These are phyloP conservation scores for Pachyramphus minor DNA, from an alignment of 2,113 vertebrate genomes.

Conservation along the genomic window DNA sequence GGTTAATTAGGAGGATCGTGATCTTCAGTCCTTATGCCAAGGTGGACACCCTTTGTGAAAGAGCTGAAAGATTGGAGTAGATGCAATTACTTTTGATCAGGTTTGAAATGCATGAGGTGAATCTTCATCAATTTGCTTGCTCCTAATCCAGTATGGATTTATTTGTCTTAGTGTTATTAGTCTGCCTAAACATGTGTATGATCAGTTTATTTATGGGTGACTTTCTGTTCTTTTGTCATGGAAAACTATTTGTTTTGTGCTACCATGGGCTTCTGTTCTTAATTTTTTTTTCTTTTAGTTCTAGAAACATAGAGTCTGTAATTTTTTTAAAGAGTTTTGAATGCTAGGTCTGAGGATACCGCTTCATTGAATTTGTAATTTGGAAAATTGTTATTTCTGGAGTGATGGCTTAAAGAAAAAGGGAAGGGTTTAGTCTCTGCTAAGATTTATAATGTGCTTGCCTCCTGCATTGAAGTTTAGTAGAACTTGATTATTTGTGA, in stretches of 20 bases:
- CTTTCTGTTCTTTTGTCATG: slow-evolving; percentile 9
- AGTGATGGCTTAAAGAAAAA: background rate
- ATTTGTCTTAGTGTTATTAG: background rate
- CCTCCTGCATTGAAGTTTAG: background rate
- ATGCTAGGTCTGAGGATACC: background rate
- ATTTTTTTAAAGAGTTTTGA: background rate
- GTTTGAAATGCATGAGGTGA: background rate
- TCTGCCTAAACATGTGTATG: slow-evolving; percentile 33
- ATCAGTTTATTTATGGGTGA: slow-evolving; percentile 42
- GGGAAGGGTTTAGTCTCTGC: background rate
- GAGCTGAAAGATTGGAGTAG: background rate
- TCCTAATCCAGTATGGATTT: slow-evolving; percentile 31
- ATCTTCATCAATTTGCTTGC: background rate
- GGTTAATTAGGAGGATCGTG: background rate
- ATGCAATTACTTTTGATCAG: background rate
- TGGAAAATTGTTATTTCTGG: background rate
- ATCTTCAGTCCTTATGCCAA: background rate
- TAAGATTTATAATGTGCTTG: background rate
- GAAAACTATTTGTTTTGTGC: background rate
- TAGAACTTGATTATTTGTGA: background rate
- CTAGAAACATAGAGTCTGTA: background rate
- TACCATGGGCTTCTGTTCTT: background rate
- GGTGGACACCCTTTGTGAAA: background rate
- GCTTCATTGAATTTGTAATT: background rate
- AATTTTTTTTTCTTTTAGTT: background rate